Conservation (phyloP, 2,113 vertebrate genomes). For the Hiodon alosoides region DNA sequence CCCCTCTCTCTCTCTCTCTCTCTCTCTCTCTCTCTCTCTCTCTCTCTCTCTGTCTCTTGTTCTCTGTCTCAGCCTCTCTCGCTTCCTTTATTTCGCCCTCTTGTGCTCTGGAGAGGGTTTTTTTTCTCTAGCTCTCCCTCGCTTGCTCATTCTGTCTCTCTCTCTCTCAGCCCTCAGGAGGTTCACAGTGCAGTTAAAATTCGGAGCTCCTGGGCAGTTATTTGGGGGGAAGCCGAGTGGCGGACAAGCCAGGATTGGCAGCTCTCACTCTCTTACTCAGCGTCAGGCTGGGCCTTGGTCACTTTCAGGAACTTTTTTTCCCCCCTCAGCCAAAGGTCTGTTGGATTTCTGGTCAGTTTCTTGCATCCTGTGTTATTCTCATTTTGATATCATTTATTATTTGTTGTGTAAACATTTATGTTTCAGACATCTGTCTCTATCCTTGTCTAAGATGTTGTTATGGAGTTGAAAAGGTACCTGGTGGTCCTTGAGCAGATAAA, state of each 20-base stretch:
- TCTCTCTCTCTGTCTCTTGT: background rate
- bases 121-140: background rate
- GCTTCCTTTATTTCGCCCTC: background rate
- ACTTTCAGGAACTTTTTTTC: background rate
- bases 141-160: background rate
- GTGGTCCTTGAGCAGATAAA: too few species aligned
- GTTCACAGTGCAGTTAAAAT: background rate
- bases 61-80: background rate
- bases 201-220: too few species aligned
- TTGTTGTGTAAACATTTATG: background rate
- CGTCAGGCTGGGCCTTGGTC: background rate
- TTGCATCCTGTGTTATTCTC: background rate
- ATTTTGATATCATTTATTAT: background rate
- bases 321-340: background rate
- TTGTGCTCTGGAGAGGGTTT: too few species aligned
- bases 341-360: background rate
- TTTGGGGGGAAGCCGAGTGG: too few species aligned
- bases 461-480: background rate
- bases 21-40: background rate
- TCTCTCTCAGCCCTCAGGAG: background rate
- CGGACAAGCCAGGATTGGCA: too few species aligned
- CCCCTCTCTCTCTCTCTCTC: background rate
- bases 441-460: background rate
- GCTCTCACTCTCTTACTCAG: too few species aligned
- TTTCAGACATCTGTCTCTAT: background rate